Percentiles rank a stretch among this genome's conserved stretches.
Conservation (phyloP, 2,797 vertebrate genomes). For the Chaetophractus vellerosus region DNA sequence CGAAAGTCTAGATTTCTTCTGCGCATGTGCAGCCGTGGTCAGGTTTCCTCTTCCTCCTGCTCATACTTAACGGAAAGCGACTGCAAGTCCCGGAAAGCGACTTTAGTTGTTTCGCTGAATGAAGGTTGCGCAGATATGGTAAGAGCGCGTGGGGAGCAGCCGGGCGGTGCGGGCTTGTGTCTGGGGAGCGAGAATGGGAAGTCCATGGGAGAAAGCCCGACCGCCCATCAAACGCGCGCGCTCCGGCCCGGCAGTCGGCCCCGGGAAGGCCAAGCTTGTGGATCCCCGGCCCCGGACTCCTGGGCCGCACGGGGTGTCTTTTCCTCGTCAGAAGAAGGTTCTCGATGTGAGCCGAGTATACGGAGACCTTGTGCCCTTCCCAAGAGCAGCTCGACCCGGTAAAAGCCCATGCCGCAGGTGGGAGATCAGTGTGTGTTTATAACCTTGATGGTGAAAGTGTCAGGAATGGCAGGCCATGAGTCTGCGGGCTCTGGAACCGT, state of each 20-base stretch:
- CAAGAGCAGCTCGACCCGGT: neutral
- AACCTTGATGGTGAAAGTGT: neutral
- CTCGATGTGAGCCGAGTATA: neutral
- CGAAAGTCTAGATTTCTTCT: neutral
- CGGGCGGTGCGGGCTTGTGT: neutral
- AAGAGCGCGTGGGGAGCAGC: neutral
- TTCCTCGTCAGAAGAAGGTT: neutral
- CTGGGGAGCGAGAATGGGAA: neutral
- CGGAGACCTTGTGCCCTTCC: neutral
- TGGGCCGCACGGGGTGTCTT: fast-evolving
- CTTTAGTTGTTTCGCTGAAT: fast-evolving
- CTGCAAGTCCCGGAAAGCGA: neutral
- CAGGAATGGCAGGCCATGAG: neutral
- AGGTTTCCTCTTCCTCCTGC: no score
- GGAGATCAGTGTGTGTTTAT: neutral
- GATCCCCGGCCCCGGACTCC: no score
- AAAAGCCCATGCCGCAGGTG: neutral
- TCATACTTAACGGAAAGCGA: fast-evolving
- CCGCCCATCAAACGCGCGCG: no score
- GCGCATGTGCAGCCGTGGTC: neutral
- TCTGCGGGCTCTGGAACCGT: neutral
- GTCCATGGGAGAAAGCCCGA: neutral
- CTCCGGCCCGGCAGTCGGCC: no score
- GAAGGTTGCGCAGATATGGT: neutral
- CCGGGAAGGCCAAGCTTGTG: no score